Percentiles rank a stretch among this genome's conserved stretches.
phyloP scores from a whole-genome alignment of 2,888 invertebrate species.

The Barypeithes pellucidus region DNA sequence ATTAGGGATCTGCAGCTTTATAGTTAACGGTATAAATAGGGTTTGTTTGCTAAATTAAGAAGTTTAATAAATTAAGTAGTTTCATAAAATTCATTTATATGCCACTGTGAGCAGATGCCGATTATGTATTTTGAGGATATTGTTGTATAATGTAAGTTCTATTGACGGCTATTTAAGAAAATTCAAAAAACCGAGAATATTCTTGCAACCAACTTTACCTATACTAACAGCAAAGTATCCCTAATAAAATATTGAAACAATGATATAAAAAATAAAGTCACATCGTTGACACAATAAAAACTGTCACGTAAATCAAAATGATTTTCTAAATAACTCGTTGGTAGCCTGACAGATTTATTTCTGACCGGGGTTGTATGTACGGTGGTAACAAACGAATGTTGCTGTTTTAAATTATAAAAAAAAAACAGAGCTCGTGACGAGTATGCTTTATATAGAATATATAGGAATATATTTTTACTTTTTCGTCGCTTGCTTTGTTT shows the following conservation, averaged over 20 bases:
- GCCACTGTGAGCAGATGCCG: no score
- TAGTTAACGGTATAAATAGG: background rate
- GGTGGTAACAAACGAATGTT: slow-evolving; percentile 26
- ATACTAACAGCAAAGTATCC: slow-evolving; percentile 1
- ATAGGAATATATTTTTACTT: background rate
- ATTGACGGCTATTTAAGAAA: no score
- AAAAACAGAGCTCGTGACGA: slow-evolving; percentile 11
- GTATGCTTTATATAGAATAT: slow-evolving; percentile 8
- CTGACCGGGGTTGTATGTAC: slow-evolving; percentile 17
- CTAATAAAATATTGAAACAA: slow-evolving; percentile 44
- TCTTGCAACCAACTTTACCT: no score
- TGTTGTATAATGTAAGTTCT: no score
- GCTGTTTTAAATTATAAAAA: slow-evolving; percentile 37
- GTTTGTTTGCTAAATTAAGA: no score
- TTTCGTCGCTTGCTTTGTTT: no score
- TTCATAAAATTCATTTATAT: no score
- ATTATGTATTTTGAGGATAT: no score
- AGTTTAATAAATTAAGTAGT: no score
- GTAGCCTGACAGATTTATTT: slow-evolving; percentile 34
- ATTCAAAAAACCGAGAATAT: no score
- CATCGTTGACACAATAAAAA: slow-evolving; percentile 63
- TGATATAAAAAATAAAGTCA: slow-evolving; percentile 61
- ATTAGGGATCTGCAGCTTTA: background rate
- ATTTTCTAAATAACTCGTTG: slow-evolving; percentile 61
- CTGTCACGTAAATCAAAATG: slow-evolving; percentile 62